Base-by-base conservation (phyloP, 2,113 vertebrate species). In the Sitta europaea region DNA sequence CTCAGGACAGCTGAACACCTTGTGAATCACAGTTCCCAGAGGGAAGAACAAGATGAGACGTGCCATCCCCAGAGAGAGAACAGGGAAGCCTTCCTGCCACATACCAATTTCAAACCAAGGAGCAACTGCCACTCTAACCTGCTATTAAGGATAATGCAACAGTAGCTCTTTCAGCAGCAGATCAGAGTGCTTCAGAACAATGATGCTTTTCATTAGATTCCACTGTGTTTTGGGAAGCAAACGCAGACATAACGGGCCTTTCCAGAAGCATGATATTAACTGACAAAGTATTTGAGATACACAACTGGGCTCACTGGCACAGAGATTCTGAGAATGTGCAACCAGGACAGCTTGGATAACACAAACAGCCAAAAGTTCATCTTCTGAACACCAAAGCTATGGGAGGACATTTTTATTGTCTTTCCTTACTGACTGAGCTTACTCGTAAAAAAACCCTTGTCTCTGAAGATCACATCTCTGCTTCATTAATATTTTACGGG, bases 61-160 rank as follows among this genome's bases (percentile, higher is more conserved):
- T 61, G 95, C 48, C n/a, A 61, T 33, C 40, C 70, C 61, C 20
- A 0, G 63, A n/a, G 71, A 75, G 43, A 72, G 51, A 79, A 14
- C 54, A 74, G 76, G 38, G 81, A 95, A 90, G 38, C 72, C 94
- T 83, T 38, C 51, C 55, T 36, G 87, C 72, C 88, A 72, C 88
- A 78, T 51, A 68, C 47, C 19, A 1, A 63, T 18, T 86, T 59
- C 89, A 67, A 90, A 81, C 43, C 61, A 63, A 85, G 86, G 59
- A 81, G 72, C 47, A 86, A 89, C 70, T 71, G 92, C 80, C 83
- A 84, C 80, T 84, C 88, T 42, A 94, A 94, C 61, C 83, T 92
- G 76, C 91, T 94, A 89, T 92, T 90, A 95, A 76, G 55, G 79
- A 86, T 97, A 95, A 92, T 36, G 87, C 80, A 96, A 85, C 57